Percentiles rank a stretch among this genome's conserved stretches.
Conservation (phyloP, 2,113 vertebrate species). For the Xiphias gladius region DNA sequence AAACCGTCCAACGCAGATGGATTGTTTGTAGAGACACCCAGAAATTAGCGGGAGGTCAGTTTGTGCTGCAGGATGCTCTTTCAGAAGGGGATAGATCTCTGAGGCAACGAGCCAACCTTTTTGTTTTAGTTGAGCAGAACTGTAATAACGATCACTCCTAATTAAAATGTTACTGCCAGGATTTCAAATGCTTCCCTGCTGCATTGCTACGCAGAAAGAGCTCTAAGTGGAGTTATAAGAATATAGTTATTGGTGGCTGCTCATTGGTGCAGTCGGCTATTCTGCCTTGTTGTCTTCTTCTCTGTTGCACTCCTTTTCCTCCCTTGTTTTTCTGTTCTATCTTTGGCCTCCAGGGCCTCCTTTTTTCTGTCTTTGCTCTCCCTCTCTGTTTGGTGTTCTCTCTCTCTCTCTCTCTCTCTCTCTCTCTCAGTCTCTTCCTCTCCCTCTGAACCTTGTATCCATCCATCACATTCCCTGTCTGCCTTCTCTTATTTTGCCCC, state of each 20-base stretch:
- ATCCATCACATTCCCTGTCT: constrained; percentile 38
- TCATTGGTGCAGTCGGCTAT: constrained; percentile 32
- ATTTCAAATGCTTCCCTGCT: constrained; percentile 38
- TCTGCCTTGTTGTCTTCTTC: constrained; percentile 62
- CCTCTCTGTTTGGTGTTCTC: constrained; percentile 41
- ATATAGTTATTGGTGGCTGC: constrained; percentile 44
- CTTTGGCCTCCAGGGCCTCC: constrained; percentile 9
- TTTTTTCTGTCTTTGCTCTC: background rate
- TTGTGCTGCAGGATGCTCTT: constrained; percentile 39
- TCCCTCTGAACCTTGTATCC: constrained; percentile 25
- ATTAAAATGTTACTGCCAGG: constrained; percentile 60
- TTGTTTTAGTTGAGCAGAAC: constrained; percentile 27
- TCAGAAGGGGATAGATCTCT: constrained; percentile 53
- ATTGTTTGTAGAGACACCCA: constrained; percentile 26
- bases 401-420: constrained; percentile 5
- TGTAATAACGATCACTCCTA: constrained; percentile 53
- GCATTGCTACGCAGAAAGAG: constrained; percentile 63
- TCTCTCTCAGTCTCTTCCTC: constrained; percentile 17
- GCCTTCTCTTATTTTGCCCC: constrained; percentile 11
- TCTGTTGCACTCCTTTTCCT: constrained; percentile 7
- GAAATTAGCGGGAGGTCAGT: constrained; percentile 37
- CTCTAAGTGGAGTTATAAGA: constrained; percentile 26
- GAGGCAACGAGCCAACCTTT: constrained; percentile 44
- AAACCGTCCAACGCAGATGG: constrained; percentile 9
- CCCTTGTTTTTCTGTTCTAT: constrained; percentile 6